A percentile compares a stretch with the other conserved stretches of the same genome.
These are phyloP conservation scores for Amphiprion ocellaris DNA, from an alignment of 2,113 vertebrate species.

Conservation along the genomic window DNA sequence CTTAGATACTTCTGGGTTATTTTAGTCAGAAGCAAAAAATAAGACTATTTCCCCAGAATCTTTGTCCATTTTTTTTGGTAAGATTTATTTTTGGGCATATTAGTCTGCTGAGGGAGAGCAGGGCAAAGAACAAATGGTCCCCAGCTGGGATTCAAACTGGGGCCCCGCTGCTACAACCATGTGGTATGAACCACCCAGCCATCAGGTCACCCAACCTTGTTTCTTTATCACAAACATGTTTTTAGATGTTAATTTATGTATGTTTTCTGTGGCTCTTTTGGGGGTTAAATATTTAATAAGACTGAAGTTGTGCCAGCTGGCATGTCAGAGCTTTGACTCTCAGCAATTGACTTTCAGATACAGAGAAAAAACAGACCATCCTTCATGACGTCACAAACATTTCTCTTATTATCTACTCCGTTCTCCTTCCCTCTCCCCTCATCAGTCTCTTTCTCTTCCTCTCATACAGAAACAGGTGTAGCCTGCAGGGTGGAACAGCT, in stretches of 20 bases:
- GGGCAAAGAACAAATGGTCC: no score
- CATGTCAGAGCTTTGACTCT: not conserved
- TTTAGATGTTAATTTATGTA: not conserved
- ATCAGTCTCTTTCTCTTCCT: not conserved
- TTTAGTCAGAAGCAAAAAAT: no score
- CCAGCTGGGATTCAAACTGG: no score
- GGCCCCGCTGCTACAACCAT: no score
- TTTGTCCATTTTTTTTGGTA: no score
- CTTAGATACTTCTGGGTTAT: no score
- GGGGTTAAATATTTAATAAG: conserved; percentile 18
- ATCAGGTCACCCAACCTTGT: not conserved
- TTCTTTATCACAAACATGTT: not conserved
- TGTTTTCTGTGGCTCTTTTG: not conserved
- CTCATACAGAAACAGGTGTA: conserved; percentile 59
- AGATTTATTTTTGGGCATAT: no score
- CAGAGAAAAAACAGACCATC: not conserved
- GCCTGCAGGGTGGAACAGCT: conserved; percentile 63
- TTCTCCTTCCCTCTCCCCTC: conserved; percentile 8
- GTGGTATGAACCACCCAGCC: no score
- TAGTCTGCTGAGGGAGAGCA: no score
- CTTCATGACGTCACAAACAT: not conserved
- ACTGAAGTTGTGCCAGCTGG: not conserved
- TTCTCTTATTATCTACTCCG: not conserved
- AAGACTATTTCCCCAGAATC: no score
- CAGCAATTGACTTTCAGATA: not conserved